Evolutionary conservation across 2,113 vertebrate species (phyloP).

Genomic region (Aix galericulata): DNA sequence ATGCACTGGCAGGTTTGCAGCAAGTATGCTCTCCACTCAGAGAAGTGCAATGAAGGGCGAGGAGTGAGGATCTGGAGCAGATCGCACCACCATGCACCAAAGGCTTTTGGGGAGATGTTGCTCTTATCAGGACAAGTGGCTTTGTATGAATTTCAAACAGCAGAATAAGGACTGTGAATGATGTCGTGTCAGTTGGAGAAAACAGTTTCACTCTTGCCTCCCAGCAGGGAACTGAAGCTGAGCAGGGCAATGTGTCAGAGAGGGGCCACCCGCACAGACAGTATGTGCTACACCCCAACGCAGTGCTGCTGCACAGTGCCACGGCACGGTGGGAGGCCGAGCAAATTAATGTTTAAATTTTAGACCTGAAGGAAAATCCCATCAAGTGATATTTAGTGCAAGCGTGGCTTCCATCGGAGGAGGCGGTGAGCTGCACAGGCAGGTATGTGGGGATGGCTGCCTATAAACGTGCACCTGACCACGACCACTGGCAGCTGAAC

Average conservation of each 20-base stretch:
- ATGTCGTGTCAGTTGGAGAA: neutral
- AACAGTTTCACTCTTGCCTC: neutral
- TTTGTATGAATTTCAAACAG: neutral
- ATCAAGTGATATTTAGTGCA: neutral
- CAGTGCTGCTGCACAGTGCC: neutral
- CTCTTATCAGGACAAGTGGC: neutral
- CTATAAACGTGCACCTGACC: neutral
- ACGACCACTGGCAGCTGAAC: neutral
- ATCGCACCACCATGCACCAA: neutral
- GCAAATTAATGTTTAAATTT: neutral
- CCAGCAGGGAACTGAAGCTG: neutral
- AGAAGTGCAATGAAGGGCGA: neutral
- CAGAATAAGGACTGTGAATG: neutral
- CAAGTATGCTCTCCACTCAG: neutral
- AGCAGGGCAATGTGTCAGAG: neutral
- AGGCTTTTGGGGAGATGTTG: neutral
- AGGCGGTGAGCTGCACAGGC: neutral
- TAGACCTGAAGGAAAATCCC: neutral
- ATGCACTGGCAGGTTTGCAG: no score
- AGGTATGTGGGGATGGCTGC: neutral
- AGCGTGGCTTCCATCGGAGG: neutral
- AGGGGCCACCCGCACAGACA: fast-evolving
- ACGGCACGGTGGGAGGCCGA: fast-evolving
- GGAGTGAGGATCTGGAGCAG: neutral
- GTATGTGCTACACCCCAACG: fast-evolving